These are phyloP conservation scores for Panurus biarmicus DNA, from an alignment of 2,113 vertebrate species.

Conservation along the genomic window DNA sequence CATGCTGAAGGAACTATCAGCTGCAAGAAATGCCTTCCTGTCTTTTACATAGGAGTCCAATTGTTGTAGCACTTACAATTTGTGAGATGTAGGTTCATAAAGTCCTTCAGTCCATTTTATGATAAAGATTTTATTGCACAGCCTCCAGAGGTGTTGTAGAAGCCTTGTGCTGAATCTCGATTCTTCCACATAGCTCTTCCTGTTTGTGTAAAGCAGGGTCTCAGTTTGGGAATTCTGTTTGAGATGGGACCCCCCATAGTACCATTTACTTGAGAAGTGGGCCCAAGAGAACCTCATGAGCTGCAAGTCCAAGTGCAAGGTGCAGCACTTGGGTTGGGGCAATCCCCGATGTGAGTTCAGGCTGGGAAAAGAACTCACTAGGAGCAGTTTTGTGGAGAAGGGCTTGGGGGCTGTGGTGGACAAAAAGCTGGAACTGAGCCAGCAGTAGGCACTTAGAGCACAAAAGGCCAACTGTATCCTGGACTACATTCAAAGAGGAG, in stretches of 20 bases:
- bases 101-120: neutral
- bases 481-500: neutral
- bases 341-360: neutral
- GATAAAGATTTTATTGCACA: neutral
- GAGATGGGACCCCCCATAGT: too few relatives aligned
- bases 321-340: too few relatives aligned
- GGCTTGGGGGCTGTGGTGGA: neutral
- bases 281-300: neutral
- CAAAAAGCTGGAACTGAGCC: neutral
- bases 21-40: neutral
- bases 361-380: neutral
- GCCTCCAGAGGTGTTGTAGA: neutral
- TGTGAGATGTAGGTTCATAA: neutral
- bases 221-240: neutral
- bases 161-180: neutral
- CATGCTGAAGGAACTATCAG: neutral
- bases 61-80: neutral
- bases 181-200: neutral
- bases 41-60: neutral
- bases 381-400: neutral
- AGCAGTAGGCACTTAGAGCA: neutral
- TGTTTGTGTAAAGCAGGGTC: neutral
- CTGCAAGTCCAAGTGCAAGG: neutral
- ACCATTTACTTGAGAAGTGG: neutral
- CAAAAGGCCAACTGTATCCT: neutral